Percentiles rank a stretch among this genome's conserved stretches.
Evolutionary conservation across 2,888 invertebrate species (phyloP).

Genomic region (Margaritifera margaritifera): DNA sequence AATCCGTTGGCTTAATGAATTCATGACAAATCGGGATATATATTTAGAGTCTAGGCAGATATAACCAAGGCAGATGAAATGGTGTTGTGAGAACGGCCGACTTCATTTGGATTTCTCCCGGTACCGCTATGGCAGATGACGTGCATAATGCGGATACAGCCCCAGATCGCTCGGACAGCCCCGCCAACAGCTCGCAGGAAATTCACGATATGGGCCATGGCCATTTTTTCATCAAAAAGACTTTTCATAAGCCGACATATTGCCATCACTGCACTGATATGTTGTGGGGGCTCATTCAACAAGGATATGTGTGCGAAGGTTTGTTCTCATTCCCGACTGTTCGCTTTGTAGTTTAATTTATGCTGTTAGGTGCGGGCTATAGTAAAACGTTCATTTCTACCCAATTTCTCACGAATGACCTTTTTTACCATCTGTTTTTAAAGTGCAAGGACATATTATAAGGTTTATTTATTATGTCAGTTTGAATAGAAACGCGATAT

Average conservation of each 20-base stretch:
- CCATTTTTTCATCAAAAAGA: constrained; percentile 99
- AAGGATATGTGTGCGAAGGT: constrained; percentile 99
- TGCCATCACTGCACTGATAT: constrained; percentile 99
- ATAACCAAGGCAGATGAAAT: constrained; percentile 29
- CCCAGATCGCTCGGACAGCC: constrained; percentile 47
- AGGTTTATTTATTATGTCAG: too few species aligned
- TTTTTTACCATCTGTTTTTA: too few species aligned
- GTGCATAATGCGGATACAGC: constrained; percentile 14
- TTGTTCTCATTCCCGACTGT: constrained; percentile 67
- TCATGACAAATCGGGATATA: constrained; percentile 22
- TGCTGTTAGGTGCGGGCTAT: too few species aligned
- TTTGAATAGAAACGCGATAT: too few species aligned
- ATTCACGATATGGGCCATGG: constrained; percentile 76
- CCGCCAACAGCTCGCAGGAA: constrained; percentile 42
- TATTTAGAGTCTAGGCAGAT: constrained; percentile 18
- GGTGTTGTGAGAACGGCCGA: constrained; percentile 28
- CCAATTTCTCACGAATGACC: too few species aligned
- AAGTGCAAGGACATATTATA: too few species aligned
- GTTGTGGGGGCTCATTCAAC: constrained; percentile 99
- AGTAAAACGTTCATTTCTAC: too few species aligned
- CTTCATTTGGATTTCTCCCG: constrained; percentile 18
- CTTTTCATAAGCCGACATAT: constrained; percentile 99
- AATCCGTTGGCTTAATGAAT: constrained; percentile 19
- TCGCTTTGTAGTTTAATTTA: too few species aligned
- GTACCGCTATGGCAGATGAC: constrained; percentile 46